Evolutionary conservation across 2,113 vertebrate genomes (phyloP), one percentile per base, ranked within the genome.

Genomic region (Etheostoma spectabile): DNA sequence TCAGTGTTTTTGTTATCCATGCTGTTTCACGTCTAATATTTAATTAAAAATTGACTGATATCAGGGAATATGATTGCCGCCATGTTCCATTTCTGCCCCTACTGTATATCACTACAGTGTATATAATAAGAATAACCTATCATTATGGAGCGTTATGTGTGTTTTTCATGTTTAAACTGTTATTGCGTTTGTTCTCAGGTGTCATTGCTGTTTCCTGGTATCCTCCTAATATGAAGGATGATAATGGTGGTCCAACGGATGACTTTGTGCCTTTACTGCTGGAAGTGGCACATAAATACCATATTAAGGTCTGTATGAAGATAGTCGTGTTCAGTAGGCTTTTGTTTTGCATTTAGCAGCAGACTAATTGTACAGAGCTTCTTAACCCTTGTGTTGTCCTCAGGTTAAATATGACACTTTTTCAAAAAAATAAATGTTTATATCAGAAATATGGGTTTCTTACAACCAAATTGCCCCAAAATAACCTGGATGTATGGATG

Each of bases 141-240:
- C 46, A 8, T 55, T 2, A 21, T 49, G 12, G 16, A 60, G 12
- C 14, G 6, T 48, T 33, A 2, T 19, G 4, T 21, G 8, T 38
- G 33, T 51, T 30, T 73, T 16, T 61, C 35, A n/a, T 93, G 6
- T 87, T 7, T 86, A 45, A 90, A 13, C 62, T 67, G 6, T 30
- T 21, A 16, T 7, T 53, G 30, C 81, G 42, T 85, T 68, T 14
- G 18, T 16, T 61, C 66, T 49, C 92, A 99, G 98, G 98, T 89
- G 98, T 99, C 52, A 74, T 99, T 61, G 96, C 96, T 10, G 87
- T 99, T 71, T 99, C 98, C 65, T 99, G 98, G 98, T 99, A 99
- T 87, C 98, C 98, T 81, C 97, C 96, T 5, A 88, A 91, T 52
- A 93, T 90, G 92, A 95, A 92, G 68, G 98, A 99, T 91, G 97